Evolutionary conservation across 2,113 vertebrate genomes (phyloP), one percentile per base, ranked within the genome.

Genomic region (Cricetomys ansorgei): DNA sequence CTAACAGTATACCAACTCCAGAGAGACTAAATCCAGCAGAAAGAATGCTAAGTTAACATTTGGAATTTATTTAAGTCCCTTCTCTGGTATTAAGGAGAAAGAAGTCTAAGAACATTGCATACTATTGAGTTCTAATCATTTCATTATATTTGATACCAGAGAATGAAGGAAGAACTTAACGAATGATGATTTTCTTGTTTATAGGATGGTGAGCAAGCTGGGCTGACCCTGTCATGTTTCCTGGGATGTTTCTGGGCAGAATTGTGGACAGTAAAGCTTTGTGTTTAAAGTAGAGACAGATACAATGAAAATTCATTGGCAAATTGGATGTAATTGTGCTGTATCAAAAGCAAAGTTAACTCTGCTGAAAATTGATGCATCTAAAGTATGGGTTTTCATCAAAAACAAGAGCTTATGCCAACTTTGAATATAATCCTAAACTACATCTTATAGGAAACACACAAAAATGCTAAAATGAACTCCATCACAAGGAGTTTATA

Each of bases 281-380:
- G 29, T 80, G n/a, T 55, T 19, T 23, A 87, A 90, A 94, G 43
- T 45, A 21, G 25, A 70, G 16, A 3, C 84, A 73, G 37, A 83
- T 3, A 64, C 21, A 81, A 57, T 83, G 29, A 95, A 94, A 94
- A 94, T 45, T 64, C 79, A n/a, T 59, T 73, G 31, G 69, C 85
- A 80, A 94, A 92, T 91, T 50, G 73, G 53, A 55, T 91, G 27
- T 43, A 91, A 93, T 91, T 88, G 65, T 88, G n/a, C 43, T 91
- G 67, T 55, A 92, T 65, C 43, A 73, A 92, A 92, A 94, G 40
- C 43, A 95, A 95, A 67, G n/a, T 62, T 62, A 62, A 25, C 17
- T 70, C 73, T 59, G 27, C 21, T 67, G 55, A 90, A 94, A 43
- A 55, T 29, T 29, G 19, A 57, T 31, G 3, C 29, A 53, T 48